phyloP scores from a whole-genome alignment of 2,113 vertebrate genomes.

The Sorex araneus region DNA sequence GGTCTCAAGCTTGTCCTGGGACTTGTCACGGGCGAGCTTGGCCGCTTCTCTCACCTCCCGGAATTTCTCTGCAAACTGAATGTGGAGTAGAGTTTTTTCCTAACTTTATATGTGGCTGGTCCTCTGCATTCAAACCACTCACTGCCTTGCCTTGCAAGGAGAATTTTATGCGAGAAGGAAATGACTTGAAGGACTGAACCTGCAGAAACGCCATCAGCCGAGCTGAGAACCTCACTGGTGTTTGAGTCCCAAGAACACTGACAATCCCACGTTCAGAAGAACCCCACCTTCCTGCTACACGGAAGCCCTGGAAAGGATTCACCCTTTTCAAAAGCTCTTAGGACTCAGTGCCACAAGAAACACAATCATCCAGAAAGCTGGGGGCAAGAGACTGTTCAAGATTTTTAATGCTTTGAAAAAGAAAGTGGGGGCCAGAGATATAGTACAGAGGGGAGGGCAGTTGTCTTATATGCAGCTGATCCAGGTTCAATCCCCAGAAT shows the following conservation, averaged over 20 bases:
- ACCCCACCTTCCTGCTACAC: not conserved
- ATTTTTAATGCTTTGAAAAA: not conserved
- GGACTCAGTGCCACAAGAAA: not conserved
- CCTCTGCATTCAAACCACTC: not conserved
- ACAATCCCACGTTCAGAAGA: not conserved
- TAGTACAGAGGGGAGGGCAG: no score
- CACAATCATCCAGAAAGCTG: not conserved
- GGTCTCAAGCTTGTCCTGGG: slow-evolving; percentile 96
- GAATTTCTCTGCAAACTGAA: slow-evolving; percentile 99
- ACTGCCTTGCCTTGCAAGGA: not conserved
- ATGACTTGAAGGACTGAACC: no score
- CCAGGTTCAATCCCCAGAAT: no score
- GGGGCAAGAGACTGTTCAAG: not conserved
- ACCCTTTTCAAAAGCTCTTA: not conserved
- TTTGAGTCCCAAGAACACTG: not conserved
- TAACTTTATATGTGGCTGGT: not conserved
- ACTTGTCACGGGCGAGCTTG: slow-evolving; percentile 95
- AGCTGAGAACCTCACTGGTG: no score
- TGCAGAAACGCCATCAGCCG: no score
- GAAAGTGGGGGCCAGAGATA: no score
- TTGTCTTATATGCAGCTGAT: no score
- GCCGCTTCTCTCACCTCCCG: slow-evolving; percentile 98
- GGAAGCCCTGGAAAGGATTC: not conserved
- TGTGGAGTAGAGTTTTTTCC: not conserved
- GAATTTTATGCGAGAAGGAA: not conserved